These are phyloP conservation scores for Thunnus albacares DNA, from an alignment of 2,797 vertebrate genomes.

Conservation along the genomic window DNA sequence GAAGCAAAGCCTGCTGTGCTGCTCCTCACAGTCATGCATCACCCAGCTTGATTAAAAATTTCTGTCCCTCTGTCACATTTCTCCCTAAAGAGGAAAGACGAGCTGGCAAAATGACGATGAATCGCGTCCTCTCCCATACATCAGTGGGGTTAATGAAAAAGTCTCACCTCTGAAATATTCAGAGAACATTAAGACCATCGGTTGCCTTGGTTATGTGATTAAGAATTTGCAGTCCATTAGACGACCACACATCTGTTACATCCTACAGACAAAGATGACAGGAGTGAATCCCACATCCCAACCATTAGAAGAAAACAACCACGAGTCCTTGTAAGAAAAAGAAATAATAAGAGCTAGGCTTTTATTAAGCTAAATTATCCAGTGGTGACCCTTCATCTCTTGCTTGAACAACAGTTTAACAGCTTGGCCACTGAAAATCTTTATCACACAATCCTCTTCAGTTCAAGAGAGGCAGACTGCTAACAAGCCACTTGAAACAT, in stretches of 20 bases:
- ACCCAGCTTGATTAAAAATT: constrained; percentile 51
- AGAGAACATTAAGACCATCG: constrained; percentile 14
- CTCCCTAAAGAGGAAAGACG: constrained; percentile 33
- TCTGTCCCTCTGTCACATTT: constrained; percentile 42
- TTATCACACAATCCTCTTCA: neutral
- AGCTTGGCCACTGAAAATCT: neutral
- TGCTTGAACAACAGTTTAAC: neutral
- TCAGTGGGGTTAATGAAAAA: constrained; percentile 49
- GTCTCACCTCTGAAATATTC: constrained; percentile 18
- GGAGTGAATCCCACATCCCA: too few species aligned
- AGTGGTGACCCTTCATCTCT: neutral
- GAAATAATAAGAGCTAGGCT: too few species aligned
- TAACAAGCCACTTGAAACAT: neutral
- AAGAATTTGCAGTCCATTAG: constrained; percentile 3
- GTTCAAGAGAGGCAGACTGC: neutral
- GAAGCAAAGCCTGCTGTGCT: neutral
- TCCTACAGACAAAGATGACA: neutral
- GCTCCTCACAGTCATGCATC: constrained; percentile 9
- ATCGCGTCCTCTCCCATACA: constrained; percentile 9
- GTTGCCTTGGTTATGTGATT: constrained; percentile 40
- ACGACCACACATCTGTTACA: constrained; percentile 4
- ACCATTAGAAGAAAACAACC: neutral
- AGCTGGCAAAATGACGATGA: neutral
- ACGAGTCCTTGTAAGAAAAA: neutral
- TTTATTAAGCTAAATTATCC: neutral